These are phyloP conservation scores for Hyles vespertilio DNA, from an alignment of 1,140 invertebrate genomes.

Conservation along the genomic window DNA sequence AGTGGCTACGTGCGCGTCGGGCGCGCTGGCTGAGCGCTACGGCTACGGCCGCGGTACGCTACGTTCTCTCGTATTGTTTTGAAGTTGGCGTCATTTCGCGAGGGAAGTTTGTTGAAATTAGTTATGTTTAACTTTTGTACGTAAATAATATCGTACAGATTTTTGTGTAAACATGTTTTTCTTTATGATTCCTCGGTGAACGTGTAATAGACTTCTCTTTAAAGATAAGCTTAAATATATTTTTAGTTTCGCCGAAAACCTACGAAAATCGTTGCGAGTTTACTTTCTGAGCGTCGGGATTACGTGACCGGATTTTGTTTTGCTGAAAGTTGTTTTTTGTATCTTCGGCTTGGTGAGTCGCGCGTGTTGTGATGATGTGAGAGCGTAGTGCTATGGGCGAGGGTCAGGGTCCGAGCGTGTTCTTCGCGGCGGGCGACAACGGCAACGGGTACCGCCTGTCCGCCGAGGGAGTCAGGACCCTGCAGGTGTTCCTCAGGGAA, in stretches of 20 bases:
- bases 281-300: no score
- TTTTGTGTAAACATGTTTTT: no score
- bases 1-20: slow-evolving; percentile 33
- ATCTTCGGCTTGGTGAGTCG: no score
- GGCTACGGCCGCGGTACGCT: slow-evolving; percentile 17
- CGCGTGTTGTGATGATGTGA: slow-evolving; percentile 23
- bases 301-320: no score
- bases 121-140: no score
- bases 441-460: slow-evolving; percentile 77
- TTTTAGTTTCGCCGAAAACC: no score
- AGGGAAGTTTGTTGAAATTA: slow-evolving; percentile 7
- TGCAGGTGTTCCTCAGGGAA: slow-evolving; percentile 77
- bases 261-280: no score
- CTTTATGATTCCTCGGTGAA: no score
- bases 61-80: slow-evolving; percentile 12
- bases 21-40: slow-evolving; percentile 22
- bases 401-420: slow-evolving; percentile 37
- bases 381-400: slow-evolving; percentile 29
- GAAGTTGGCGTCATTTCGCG: slow-evolving; percentile 13
- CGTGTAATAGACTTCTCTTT: no score
- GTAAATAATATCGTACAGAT: no score
- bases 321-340: no score
- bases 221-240: no score
- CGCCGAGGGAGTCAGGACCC: slow-evolving; percentile 76
- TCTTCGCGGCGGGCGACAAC: slow-evolving; percentile 51